phyloP scores from a whole-genome alignment of 2,888 invertebrate genomes.

The Caenorhabditis sp. region DNA sequence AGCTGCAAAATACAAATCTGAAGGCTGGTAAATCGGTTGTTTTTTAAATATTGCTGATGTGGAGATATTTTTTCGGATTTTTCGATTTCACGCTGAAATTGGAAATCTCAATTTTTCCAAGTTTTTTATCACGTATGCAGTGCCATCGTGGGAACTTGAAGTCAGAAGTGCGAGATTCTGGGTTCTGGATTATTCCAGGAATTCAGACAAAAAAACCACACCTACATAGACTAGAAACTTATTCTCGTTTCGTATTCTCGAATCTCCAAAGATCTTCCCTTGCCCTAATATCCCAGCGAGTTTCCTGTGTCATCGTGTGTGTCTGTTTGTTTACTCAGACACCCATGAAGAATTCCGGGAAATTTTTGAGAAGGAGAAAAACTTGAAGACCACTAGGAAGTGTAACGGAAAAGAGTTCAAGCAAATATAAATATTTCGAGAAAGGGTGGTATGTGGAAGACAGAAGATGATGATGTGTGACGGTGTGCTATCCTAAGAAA shows the following conservation, averaged over 20 bases:
- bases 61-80: neutral
- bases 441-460: slow-evolving; percentile 2
- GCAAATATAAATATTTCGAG: slow-evolving; percentile 21
- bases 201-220: too few relatives aligned
- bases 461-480: neutral
- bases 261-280: slow-evolving; percentile 15
- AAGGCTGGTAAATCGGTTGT: too few relatives aligned
- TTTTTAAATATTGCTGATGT: too few relatives aligned
- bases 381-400: slow-evolving; percentile 11
- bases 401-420: slow-evolving; percentile 21
- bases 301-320: neutral
- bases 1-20: neutral
- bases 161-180: neutral
- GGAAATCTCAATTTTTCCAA: neutral
- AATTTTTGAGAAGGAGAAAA: neutral
- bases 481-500: neutral
- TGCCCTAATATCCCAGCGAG: neutral
- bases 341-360: slow-evolving; percentile 17
- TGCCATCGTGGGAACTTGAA: neutral
- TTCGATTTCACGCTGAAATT: neutral
- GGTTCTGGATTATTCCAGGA: too few relatives aligned
- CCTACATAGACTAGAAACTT: neutral
- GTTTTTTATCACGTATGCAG: neutral
- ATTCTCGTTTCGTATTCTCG: neutral
- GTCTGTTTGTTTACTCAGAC: slow-evolving; percentile 31